Evolutionary conservation across 53 echinoderm and acorn worm species (phyloP), one percentile per base, ranked within the genome.

Genomic region (Echinarachnius parma): DNA sequence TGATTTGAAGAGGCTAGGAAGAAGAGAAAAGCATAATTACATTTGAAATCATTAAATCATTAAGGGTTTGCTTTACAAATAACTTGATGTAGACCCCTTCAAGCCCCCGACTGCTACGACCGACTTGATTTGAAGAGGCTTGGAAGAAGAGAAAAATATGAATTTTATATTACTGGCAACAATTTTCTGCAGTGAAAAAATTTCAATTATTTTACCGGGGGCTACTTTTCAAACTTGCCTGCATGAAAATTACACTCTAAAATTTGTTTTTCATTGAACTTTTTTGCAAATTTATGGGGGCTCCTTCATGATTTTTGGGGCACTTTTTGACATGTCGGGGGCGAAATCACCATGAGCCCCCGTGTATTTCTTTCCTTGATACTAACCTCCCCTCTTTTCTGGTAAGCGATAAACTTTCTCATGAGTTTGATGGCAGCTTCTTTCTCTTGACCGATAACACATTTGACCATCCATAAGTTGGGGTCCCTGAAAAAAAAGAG

Each of bases 111-210:
- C 91, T 1, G 91, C 91, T 3, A 91, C 86, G 8, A 91, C 83
- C 1, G 98, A 87, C 53, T 98, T 98, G 81, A 96, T 98, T 83
- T 91, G 98, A 11, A 96, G 82, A 27, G 98, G 98, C 98, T 98
- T 49, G 34, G 36, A 19, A 33, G 28, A 16, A 49, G 24, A 47
- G 30, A 35, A 4, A 10, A 4, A 26, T 0, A 2, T 10, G 28
- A n/a, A n/a, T n/a, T n/a, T n/a, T n/a, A n/a, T n/a, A n/a, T n/a
- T n/a, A n/a, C n/a, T n/a, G n/a, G n/a, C n/a, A n/a, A n/a, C n/a
- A n/a, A n/a, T n/a, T n/a, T n/a, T n/a, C n/a, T n/a, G n/a, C n/a
- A n/a, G n/a, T n/a, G n/a, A n/a, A n/a, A n/a, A n/a, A n/a, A n/a
- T n/a, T n/a, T n/a, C n/a, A n/a, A n/a, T n/a, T n/a, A n/a, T n/a